Conservation (phyloP, 2,888 invertebrate species). For the Polyommatus icarus region DNA sequence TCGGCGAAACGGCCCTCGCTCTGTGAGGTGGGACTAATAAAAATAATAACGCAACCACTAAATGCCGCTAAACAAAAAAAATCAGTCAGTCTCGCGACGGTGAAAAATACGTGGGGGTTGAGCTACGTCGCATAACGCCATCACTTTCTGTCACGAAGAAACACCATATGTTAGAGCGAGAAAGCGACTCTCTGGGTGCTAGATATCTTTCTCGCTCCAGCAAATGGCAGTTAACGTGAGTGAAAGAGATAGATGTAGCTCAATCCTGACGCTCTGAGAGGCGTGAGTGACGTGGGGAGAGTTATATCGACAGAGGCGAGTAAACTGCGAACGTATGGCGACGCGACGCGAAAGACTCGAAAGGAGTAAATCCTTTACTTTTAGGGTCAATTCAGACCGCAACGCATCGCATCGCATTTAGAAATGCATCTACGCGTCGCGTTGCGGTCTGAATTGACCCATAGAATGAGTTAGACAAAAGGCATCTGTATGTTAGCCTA, state of each 20-base stretch:
- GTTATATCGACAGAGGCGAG: constrained; percentile 19
- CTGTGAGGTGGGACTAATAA: constrained; percentile 50
- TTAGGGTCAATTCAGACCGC: neutral
- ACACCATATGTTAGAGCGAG: neutral
- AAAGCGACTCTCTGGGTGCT: neutral
- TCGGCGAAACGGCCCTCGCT: constrained; percentile 40
- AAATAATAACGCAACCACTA: constrained; percentile 62
- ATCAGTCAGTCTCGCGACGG: constrained; percentile 76
- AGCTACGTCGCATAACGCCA: neutral
- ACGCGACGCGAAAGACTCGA: neutral
- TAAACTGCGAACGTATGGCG: neutral
- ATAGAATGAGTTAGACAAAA: too few species aligned
- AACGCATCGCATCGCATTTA: too few species aligned
- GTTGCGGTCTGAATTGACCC: too few species aligned
- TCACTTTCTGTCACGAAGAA: neutral
- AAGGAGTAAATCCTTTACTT: neutral
- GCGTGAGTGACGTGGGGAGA: constrained; percentile 11
- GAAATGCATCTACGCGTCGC: too few species aligned
- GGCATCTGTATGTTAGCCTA: too few species aligned
- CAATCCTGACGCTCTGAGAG: constrained; percentile 5
- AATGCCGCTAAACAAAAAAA: constrained; percentile 74
- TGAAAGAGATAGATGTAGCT: neutral
- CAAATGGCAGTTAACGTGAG: neutral
- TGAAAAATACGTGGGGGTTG: constrained; percentile 35
- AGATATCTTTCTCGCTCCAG: neutral